Conservation (phyloP, 2,113 vertebrate species). For the Seriola dumerili region DNA sequence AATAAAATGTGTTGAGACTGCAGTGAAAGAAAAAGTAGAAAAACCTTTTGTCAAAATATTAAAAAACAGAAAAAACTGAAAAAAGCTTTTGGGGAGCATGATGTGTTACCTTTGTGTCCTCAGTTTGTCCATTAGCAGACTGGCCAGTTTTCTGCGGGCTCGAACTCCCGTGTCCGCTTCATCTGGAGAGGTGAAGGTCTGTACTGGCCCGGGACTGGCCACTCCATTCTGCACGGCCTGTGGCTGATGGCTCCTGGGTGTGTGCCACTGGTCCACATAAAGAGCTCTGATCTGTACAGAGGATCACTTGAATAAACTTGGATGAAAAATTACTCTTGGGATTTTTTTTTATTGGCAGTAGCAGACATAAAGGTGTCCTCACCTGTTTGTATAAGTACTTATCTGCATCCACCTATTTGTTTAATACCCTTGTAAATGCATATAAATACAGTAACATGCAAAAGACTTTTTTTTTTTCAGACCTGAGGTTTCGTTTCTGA, state of each 20-base stretch:
- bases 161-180: conserved; percentile 55
- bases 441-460: neutral
- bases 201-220: neutral
- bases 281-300: conserved; percentile 50
- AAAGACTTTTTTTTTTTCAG: neutral
- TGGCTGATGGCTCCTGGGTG: neutral
- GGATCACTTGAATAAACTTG: neutral
- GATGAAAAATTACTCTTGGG: neutral
- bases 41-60: no score
- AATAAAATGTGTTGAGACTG: neutral
- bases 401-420: neutral
- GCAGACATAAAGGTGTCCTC: neutral
- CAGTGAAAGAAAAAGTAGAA: neutral
- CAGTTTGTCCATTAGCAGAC: conserved; percentile 62
- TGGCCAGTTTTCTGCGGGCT: conserved; percentile 65
- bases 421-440: neutral
- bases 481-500: neutral
- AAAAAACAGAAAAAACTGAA: neutral
- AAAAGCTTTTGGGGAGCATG: neutral
- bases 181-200: neutral
- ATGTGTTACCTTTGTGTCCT: conserved; percentile 53
- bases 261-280: conserved; percentile 76
- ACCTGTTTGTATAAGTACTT: neutral
- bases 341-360: neutral
- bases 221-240: neutral